Base-by-base conservation (phyloP, 2,888 invertebrate genomes). In the Cephus rjabovi region DNA sequence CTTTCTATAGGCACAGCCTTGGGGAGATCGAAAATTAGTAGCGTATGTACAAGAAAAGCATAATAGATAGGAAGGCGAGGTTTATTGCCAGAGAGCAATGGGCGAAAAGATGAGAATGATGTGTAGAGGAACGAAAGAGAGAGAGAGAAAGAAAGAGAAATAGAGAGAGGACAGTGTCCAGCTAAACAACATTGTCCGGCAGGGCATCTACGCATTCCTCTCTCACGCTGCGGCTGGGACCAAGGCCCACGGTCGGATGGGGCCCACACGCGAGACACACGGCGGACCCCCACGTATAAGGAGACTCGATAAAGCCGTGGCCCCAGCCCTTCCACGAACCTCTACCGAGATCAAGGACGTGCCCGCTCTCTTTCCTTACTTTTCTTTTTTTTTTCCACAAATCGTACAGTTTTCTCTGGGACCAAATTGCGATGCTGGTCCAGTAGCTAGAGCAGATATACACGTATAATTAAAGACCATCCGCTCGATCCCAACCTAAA, bases 131-230 rank as follows among this genome's bases (percentile, higher is more conserved):
- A 23, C n/a, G 69, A 23, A n/a, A 30, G n/a, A 31, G 69, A 69
- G 30, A 69, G 30, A 31, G 70, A n/a, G 33, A 30, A 12, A 31
- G 70, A 31, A 12, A 40, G 40, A 30, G 70, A 70, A 0, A 31
- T 0, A 33, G 70, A 70, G 12, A 71, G 33, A 33, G 31, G 15
- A 71, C 71, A 33, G 71, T 71, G 33, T 34, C 31, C 71, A 71
- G 71, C 71, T 34, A 34, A 71, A 71, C 12, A 87, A 87, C 88
- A 88, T 87, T 85, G 86, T 87, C 87, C 85, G 85, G 83, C 89
- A 88, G 89, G 89, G 90, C 89, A 89, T 89, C 87, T 87, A 79
- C 87, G 89, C 90, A 90, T 90, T 90, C 90, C 90, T 90, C 90
- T 90, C 90, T 90, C 90, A 90, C 90, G 90, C 90, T 90, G 87